These are phyloP conservation scores for Leptatherina wallacei DNA, from an alignment of 2,797 vertebrate genomes.

Conservation along the genomic window DNA sequence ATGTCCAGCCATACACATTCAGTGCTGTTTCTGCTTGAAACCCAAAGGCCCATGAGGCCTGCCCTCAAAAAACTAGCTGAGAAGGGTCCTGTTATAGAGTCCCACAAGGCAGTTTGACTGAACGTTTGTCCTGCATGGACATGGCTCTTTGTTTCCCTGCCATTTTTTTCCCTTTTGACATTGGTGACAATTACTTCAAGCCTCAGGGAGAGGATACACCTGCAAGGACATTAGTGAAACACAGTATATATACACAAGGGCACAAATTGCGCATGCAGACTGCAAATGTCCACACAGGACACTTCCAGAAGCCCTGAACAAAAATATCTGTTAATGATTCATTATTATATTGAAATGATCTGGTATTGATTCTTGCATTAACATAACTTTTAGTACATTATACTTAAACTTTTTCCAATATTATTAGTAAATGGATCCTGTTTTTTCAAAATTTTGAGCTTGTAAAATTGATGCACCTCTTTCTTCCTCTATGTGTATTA, in stretches of 20 bases:
- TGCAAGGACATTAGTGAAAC: slow-evolving; percentile 41
- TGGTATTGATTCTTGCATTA: neutral
- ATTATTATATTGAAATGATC: no score
- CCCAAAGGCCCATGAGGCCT: slow-evolving; percentile 16
- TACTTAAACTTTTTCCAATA: no score
- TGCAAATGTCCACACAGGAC: neutral
- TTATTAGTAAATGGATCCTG: no score
- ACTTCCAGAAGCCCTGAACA: neutral
- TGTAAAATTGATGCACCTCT: neutral
- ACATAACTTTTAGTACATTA: neutral
- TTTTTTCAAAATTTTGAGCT: neutral
- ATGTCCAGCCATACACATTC: slow-evolving; percentile 13
- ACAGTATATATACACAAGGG: slow-evolving; percentile 21
- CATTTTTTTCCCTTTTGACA: slow-evolving; percentile 39
- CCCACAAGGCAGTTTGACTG: slow-evolving; percentile 46
- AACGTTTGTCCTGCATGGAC: slow-evolving; percentile 57
- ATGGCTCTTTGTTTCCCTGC: slow-evolving; percentile 37
- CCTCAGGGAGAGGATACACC: slow-evolving; percentile 46
- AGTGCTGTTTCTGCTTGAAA: slow-evolving; percentile 45
- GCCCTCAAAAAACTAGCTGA: slow-evolving; percentile 29
- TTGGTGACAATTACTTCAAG: slow-evolving; percentile 60
- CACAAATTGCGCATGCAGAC: slow-evolving; percentile 26
- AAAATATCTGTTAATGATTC: neutral
- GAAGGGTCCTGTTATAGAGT: slow-evolving; percentile 44
- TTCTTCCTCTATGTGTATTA: neutral